Evolutionary conservation across 2,888 invertebrate genomes (phyloP).

Genomic region (Germaria angustata): DNA sequence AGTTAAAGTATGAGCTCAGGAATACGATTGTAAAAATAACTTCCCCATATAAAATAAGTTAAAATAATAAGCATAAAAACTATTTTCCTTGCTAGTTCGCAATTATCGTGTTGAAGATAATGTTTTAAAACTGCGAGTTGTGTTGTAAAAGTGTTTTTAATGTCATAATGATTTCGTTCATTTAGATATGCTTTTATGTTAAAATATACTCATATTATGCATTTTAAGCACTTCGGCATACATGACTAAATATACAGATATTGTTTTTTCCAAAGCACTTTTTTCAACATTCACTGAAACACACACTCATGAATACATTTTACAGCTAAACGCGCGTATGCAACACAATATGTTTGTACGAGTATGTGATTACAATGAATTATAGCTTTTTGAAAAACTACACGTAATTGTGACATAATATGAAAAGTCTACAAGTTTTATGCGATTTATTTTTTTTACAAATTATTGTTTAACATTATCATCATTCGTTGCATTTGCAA

Average conservation of each 20-base stretch:
- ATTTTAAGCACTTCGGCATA: constrained; percentile 38
- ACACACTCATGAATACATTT: background rate
- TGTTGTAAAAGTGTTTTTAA: no score
- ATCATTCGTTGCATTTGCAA: constrained; percentile 6
- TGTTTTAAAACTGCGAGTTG: no score
- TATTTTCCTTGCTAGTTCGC: no score
- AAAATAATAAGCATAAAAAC: no score
- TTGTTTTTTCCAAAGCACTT: background rate
- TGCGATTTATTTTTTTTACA: constrained; percentile 5
- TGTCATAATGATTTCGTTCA: background rate
- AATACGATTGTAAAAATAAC: no score
- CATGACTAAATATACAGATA: background rate
- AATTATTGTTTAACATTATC: constrained; percentile 37
- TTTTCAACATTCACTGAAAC: constrained; percentile 32
- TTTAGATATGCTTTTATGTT: background rate
- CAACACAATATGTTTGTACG: no score
- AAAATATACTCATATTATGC: constrained; percentile 24
- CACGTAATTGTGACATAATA: constrained; percentile 66
- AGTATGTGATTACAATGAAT: constrained; percentile 59
- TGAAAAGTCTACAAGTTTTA: constrained; percentile 61
- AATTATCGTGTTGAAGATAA: no score
- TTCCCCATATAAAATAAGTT: no score
- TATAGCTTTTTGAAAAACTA: constrained; percentile 63
- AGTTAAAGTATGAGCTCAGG: no score
- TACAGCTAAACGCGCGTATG: background rate